Conservation (phyloP, 2,888 invertebrate genomes). For the Serripes groenlandicus region DNA sequence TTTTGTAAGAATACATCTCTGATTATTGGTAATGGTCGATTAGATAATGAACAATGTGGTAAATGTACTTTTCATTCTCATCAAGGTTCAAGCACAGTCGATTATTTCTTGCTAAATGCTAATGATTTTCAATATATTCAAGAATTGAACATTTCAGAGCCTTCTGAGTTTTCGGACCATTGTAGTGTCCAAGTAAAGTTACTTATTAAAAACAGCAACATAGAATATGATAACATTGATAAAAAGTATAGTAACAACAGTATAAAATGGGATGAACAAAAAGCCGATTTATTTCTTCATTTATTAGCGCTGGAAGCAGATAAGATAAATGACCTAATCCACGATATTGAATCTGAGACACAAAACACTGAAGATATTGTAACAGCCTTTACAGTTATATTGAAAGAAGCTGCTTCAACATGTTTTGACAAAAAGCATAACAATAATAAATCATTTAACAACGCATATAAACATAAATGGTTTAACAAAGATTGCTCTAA, state of each 20-base stretch:
- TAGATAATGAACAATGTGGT: not conserved
- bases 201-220: not conserved
- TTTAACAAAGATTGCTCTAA: constrained; percentile 1
- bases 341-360: not conserved
- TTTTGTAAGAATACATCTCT: not conserved
- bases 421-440: not conserved
- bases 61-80: not conserved
- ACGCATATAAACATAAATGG: constrained; percentile 9
- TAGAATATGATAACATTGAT: not conserved
- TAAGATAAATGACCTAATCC: not conserved
- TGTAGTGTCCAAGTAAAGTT: not conserved
- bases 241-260: not conserved
- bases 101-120: not conserved
- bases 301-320: not conserved
- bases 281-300: not conserved
- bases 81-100: constrained; percentile 13
- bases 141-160: not conserved
- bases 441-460: not conserved
- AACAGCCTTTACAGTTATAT: not conserved
- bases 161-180: constrained; percentile 4
- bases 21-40: constrained; percentile 1
- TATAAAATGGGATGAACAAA: constrained; percentile 4
- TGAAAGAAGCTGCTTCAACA: not conserved
- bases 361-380: not conserved
- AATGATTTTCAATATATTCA: not conserved